These are phyloP conservation scores for Lacanobia oleracea DNA, from an alignment of 2,888 invertebrate species.

Conservation along the genomic window DNA sequence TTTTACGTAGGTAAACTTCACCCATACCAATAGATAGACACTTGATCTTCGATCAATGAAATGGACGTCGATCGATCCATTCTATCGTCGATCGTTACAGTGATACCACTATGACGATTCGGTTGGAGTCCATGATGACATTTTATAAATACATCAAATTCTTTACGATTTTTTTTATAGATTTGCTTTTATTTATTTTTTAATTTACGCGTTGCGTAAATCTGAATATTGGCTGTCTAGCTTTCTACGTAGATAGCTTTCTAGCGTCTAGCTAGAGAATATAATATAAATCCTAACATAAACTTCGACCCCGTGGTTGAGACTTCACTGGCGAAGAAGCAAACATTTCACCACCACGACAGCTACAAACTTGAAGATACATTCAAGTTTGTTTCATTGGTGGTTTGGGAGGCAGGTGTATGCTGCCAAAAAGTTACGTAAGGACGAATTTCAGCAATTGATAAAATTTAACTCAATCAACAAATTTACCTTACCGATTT, in stretches of 20 bases:
- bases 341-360: background rate
- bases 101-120: background rate
- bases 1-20: too few species aligned
- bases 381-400: too few species aligned
- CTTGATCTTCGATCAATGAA: too few species aligned
- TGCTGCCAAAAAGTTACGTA: too few species aligned
- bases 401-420: too few species aligned
- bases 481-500: too few species aligned
- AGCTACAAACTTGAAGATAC: background rate
- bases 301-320: background rate
- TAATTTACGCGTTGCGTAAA: background rate
- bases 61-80: background rate
- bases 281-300: background rate
- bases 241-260: conserved; percentile 16
- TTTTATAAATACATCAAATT: too few species aligned
- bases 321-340: background rate
- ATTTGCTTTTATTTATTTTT: background rate
- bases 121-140: too few species aligned
- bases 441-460: too few species aligned
- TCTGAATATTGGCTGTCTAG: background rate
- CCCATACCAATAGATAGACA: background rate
- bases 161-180: background rate
- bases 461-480: too few species aligned
- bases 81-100: background rate
- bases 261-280: conserved; percentile 18